A percentile compares a stretch with the other conserved stretches of the same genome.
Conservation (phyloP, 2,113 vertebrate species). For the Mesoclemmys tuberculata region DNA sequence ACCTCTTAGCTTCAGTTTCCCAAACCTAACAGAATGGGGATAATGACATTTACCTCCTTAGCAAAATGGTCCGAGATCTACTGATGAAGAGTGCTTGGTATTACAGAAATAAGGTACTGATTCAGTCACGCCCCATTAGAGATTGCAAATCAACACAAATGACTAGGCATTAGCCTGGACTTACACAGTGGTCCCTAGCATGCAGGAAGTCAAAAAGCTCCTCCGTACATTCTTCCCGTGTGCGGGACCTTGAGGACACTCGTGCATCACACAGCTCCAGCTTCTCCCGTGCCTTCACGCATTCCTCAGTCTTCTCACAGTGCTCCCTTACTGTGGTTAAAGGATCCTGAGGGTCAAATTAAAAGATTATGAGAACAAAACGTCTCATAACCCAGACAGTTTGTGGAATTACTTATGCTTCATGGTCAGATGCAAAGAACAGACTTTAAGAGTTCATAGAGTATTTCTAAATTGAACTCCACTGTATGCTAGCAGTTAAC, state of each 20-base stretch:
- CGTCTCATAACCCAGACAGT: not conserved
- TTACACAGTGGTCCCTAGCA: constrained; percentile 93
- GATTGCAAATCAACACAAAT: not conserved
- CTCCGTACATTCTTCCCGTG: constrained; percentile 89
- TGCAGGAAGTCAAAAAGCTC: constrained; percentile 95
- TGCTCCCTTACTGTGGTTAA: constrained; percentile 83
- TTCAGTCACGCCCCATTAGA: not conserved
- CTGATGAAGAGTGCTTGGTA: not conserved
- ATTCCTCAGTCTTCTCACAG: constrained; percentile 86
- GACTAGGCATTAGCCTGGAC: constrained; percentile 22
- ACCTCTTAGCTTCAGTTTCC: not conserved
- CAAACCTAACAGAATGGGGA: not conserved
- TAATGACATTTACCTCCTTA: not conserved
- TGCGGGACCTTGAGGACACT: constrained; percentile 83
- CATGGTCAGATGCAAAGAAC: fast-evolving
- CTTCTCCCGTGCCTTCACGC: constrained; percentile 81
- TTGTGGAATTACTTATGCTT: not conserved
- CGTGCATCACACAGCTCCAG: constrained; percentile 84
- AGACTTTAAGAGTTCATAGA: fast-evolving
- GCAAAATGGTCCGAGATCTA: not conserved
- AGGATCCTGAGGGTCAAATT: constrained; percentile 81
- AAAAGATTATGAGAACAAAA: fast-evolving
- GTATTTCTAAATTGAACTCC: not conserved
- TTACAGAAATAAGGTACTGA: not conserved
- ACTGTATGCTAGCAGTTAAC: fast-evolving